Evolutionary conservation across 30 jellyfish, hydroid and myxozoan genomes (phyloP).

Genomic region (Cassiopea xamachana): DNA sequence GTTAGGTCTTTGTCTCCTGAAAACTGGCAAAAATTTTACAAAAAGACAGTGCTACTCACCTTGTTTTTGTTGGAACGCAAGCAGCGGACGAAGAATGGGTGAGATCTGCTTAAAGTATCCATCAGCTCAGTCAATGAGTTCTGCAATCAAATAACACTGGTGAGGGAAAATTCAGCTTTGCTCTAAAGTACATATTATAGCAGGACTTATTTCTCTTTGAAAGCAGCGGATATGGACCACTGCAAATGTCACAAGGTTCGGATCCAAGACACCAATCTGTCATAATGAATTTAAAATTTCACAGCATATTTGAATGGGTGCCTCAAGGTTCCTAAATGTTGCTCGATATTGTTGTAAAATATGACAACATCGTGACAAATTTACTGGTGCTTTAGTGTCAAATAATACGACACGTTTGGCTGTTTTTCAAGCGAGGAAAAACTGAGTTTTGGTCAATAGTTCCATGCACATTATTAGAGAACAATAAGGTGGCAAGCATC

Average conservation of each 20-base stretch:
- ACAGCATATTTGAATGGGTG: neutral
- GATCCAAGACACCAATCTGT: neutral
- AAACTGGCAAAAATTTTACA: no score
- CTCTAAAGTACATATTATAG: neutral
- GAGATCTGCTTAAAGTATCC: slow-evolving; percentile 96
- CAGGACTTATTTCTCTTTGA: neutral
- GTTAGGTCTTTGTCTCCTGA: neutral
- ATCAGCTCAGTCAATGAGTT: slow-evolving; percentile 90
- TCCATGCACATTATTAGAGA: no score
- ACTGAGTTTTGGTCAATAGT: no score
- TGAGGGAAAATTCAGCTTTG: neutral
- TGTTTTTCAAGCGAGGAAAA: neutral
- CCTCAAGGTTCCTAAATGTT: neutral
- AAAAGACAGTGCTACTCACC: slow-evolving; percentile 34
- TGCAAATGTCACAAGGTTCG: neutral
- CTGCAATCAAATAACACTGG: slow-evolving; percentile 36
- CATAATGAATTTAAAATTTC: neutral
- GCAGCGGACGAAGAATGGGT: slow-evolving; percentile 96
- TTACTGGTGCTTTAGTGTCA: neutral
- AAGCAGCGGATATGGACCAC: neutral
- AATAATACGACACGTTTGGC: neutral
- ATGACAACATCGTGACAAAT: neutral
- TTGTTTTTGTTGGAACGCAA: slow-evolving; percentile 89
- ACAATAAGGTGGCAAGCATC: no score
- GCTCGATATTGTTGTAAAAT: neutral